Percentiles rank a stretch among this genome's conserved stretches.
phyloP scores from a whole-genome alignment of 1,140 invertebrate species.

The Drepana arcuata region DNA sequence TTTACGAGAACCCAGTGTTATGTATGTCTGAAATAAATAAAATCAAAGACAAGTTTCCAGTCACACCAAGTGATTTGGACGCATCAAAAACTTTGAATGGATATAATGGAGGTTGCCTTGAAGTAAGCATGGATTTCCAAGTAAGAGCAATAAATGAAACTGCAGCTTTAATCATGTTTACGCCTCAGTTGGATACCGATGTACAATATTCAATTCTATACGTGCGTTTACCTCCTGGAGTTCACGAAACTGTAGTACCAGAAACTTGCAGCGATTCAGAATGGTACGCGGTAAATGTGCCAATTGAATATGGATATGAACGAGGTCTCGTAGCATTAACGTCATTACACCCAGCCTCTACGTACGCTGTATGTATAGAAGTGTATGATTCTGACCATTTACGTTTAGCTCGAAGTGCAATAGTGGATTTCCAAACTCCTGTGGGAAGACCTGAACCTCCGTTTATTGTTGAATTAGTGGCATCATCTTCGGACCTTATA shows the following conservation, averaged over 20 bases:
- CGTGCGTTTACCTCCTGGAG: slow-evolving; percentile 28
- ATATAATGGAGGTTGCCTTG: slow-evolving; percentile 39
- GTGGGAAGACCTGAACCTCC: slow-evolving; percentile 52
- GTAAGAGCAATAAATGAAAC: slow-evolving; percentile 38
- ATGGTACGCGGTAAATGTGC: slow-evolving; percentile 38
- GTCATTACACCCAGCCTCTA: slow-evolving; percentile 36
- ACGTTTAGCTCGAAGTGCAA: slow-evolving; percentile 30
- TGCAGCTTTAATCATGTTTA: slow-evolving; percentile 29
- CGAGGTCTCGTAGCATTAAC: slow-evolving; percentile 20
- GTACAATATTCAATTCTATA: slow-evolving; percentile 43
- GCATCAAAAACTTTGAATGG: slow-evolving; percentile 38
- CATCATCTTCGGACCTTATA: slow-evolving; percentile 26
- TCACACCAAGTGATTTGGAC: slow-evolving; percentile 25
- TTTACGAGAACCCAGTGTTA: slow-evolving; percentile 84
- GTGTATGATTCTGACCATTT: slow-evolving; percentile 28
- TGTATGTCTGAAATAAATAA: slow-evolving; percentile 78
- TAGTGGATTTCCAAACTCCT: slow-evolving; percentile 43
- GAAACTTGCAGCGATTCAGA: slow-evolving; percentile 51
- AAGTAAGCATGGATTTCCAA: slow-evolving; percentile 28
- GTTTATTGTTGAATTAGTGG: slow-evolving; percentile 48
- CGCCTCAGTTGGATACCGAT: slow-evolving; percentile 13
- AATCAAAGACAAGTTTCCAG: slow-evolving; percentile 56
- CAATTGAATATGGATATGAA: slow-evolving; percentile 10
- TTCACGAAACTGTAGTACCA: slow-evolving; percentile 26
- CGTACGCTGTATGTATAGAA: slow-evolving; percentile 51